A percentile compares a stretch with the other conserved stretches of the same genome.
Evolutionary conservation across 92 coral and sea anemone species (phyloP).

Genomic region (Isaurus tuberculatus): DNA sequence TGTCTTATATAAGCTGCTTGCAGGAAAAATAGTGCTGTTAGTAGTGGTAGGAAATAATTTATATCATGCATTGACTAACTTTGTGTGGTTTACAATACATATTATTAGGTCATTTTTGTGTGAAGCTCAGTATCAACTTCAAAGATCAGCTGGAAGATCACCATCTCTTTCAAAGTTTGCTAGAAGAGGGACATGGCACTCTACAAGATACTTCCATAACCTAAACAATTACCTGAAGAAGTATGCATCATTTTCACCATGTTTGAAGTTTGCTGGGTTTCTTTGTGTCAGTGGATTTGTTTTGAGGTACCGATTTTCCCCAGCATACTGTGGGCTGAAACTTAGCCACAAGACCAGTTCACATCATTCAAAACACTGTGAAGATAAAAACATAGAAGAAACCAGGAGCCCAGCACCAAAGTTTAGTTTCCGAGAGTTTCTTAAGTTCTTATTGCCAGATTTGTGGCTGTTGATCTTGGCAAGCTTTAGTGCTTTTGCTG

Average conservation of each 20-base stretch:
- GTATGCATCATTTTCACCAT: background rate
- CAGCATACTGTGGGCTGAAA: constrained; percentile 90
- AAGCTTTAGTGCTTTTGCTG: constrained; percentile 94
- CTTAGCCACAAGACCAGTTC: constrained; percentile 82
- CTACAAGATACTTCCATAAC: constrained; percentile 1
- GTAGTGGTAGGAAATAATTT: background rate
- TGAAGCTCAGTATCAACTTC: constrained; percentile 5
- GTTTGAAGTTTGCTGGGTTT: constrained; percentile 55
- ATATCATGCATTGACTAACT: background rate
- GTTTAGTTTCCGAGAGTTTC: constrained; percentile 78
- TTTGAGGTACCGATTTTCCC: constrained; percentile 55
- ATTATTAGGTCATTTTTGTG: background rate
- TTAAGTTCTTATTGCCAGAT: constrained; percentile 89
- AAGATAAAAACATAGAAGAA: constrained; percentile 32
- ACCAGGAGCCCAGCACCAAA: constrained; percentile 59
- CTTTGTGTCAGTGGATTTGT: constrained; percentile 59
- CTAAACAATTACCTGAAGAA: constrained; percentile 13
- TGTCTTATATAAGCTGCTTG: no score
- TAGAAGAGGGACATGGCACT: background rate
- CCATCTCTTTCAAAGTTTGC: background rate
- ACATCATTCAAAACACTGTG: constrained; percentile 29
- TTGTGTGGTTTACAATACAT: background rate
- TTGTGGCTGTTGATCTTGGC: constrained; percentile 89
- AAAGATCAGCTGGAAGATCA: background rate
- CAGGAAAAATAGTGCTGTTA: no score